Evolutionary conservation across 2,797 vertebrate genomes (phyloP).

Genomic region (Xiphorhynchus erythropygius): DNA sequence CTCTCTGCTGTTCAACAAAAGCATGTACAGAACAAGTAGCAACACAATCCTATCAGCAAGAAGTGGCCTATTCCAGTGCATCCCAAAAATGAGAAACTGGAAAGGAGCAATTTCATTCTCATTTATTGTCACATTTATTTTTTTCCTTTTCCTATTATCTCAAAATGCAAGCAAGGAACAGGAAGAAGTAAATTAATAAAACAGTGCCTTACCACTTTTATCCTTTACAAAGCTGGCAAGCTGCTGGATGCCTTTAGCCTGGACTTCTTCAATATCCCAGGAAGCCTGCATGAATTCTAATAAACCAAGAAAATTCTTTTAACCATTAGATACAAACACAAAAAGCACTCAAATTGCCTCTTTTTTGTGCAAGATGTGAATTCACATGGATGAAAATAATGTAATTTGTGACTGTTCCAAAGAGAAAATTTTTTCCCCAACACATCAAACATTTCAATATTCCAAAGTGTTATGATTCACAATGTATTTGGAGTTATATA

Average conservation of each 20-base stretch:
- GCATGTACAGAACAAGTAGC: background rate
- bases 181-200: background rate
- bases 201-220: conserved; percentile 49
- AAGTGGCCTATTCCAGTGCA: background rate
- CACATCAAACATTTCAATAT: background rate
- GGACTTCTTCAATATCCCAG: conserved; percentile 62
- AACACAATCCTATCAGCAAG: background rate
- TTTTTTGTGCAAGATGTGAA: background rate
- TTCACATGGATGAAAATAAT: background rate
- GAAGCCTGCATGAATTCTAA: conserved; percentile 76
- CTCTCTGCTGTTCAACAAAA: background rate
- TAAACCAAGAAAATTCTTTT: background rate
- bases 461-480: background rate
- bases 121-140: background rate
- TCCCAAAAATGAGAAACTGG: background rate
- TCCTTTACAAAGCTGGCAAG: conserved; percentile 48
- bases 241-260: conserved; percentile 60
- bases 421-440: background rate
- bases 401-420: background rate
- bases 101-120: background rate
- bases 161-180: background rate
- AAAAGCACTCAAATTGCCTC: background rate
- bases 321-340: background rate
- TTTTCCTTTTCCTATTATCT: background rate
- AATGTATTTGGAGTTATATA: background rate